Conservation (phyloP, 1,140 invertebrate species). For the Vanessa atalanta region DNA sequence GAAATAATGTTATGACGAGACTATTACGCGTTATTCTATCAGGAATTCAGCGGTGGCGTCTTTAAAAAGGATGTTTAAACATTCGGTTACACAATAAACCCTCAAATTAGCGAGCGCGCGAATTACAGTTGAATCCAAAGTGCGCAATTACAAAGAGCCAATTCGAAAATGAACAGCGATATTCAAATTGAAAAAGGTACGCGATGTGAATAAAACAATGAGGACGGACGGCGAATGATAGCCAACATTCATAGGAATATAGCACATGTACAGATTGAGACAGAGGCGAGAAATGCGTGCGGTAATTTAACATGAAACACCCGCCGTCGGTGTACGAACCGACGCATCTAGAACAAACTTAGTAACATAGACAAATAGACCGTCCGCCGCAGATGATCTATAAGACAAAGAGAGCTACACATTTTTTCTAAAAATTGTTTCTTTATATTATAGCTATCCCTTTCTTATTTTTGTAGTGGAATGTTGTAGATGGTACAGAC, state of each 20-base stretch:
- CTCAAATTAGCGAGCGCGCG: conserved; percentile 75
- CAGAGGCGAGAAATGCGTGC: conserved; percentile 33
- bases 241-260: not conserved
- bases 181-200: conserved; percentile 79
- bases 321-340: conserved; percentile 47
- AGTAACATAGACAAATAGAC: conserved; percentile 4
- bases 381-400: not conserved
- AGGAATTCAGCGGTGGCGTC: conserved; percentile 64
- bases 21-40: conserved; percentile 44
- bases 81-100: conserved; percentile 69
- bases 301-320: conserved; percentile 3
- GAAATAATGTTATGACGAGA: conserved; percentile 20
- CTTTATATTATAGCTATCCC: not conserved
- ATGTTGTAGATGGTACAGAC: conserved; percentile 11
- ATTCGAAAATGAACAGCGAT: conserved; percentile 77
- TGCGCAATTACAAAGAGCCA: conserved; percentile 77
- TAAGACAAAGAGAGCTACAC: not conserved
- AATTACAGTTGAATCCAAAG: conserved; percentile 78
- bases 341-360: conserved; percentile 39
- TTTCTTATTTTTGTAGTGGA: not conserved
- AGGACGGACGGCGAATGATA: conserved; percentile 18
- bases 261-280: conserved; percentile 9
- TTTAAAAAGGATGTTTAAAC: conserved; percentile 69
- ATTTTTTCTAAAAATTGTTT: not conserved
- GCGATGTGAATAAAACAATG: conserved; percentile 74